phyloP scores from a whole-genome alignment of 2,888 invertebrate species.

The Andricus quercusramuli region DNA sequence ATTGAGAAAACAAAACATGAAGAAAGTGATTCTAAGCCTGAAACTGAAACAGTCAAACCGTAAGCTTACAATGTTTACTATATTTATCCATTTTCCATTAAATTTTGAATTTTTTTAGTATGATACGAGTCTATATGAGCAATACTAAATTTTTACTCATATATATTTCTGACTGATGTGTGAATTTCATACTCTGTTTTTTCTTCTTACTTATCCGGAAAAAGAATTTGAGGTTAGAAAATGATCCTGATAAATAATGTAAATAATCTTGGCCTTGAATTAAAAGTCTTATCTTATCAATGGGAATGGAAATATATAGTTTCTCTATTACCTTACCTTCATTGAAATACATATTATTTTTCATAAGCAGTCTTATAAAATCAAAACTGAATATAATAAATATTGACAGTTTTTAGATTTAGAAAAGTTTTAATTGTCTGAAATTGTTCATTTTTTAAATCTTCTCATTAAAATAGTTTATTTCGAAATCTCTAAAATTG shows the following conservation, averaged over 20 bases:
- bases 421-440: no score
- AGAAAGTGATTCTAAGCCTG: slow-evolving; percentile 44
- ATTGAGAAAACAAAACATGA: slow-evolving; percentile 55
- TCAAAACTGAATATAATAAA: background rate
- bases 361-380: background rate
- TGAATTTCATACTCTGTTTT: background rate
- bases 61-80: slow-evolving; percentile 53
- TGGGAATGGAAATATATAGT: background rate
- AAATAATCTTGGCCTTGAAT: background rate
- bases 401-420: background rate
- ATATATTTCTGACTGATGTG: background rate
- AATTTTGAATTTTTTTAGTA: background rate
- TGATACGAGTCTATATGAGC: background rate
- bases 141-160: background rate
- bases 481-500: no score
- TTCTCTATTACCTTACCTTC: background rate
- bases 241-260: no score
- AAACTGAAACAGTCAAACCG: slow-evolving; percentile 56
- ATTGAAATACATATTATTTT: background rate
- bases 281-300: background rate
- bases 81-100: background rate
- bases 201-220: background rate
- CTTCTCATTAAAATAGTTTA: no score
- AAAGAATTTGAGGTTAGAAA: slow-evolving; percentile 8
- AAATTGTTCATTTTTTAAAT: no score